phyloP scores from a whole-genome alignment of 2,797 vertebrate species.

The Malurus leucopterus region DNA sequence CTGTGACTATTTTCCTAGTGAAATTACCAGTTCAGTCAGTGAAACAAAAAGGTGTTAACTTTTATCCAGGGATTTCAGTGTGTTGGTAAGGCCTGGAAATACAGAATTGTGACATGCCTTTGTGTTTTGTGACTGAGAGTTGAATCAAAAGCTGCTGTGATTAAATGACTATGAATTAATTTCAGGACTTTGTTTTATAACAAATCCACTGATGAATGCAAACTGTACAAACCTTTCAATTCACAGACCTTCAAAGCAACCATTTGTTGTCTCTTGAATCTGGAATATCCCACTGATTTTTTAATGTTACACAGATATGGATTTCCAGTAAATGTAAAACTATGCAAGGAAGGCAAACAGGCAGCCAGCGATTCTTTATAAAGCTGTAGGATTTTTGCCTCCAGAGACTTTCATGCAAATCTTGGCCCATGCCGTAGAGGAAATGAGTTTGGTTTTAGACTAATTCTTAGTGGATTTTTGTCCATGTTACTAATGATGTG shows the following conservation, averaged over 20 bases:
- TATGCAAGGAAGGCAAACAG: background rate
- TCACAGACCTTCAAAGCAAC: background rate
- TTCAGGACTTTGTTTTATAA: background rate
- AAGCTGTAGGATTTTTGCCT: background rate
- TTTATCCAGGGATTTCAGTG: background rate
- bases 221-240: background rate
- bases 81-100: background rate
- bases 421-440: conserved; percentile 1
- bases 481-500: background rate
- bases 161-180: background rate
- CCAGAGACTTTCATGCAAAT: conserved; percentile 2
- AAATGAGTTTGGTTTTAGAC: conserved; percentile 36
- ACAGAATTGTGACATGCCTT: background rate
- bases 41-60: background rate
- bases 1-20: background rate
- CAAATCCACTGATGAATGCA: background rate
- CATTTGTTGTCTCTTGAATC: background rate
- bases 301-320: background rate
- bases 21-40: background rate
- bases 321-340: background rate
- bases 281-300: background rate
- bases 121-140: background rate
- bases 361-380: background rate
- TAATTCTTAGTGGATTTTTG: conserved; percentile 34
- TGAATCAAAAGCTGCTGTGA: background rate